Evolutionary conservation across 2,888 invertebrate species (phyloP), one percentile per base, ranked within the genome.

Genomic region (Drepana falcataria): DNA sequence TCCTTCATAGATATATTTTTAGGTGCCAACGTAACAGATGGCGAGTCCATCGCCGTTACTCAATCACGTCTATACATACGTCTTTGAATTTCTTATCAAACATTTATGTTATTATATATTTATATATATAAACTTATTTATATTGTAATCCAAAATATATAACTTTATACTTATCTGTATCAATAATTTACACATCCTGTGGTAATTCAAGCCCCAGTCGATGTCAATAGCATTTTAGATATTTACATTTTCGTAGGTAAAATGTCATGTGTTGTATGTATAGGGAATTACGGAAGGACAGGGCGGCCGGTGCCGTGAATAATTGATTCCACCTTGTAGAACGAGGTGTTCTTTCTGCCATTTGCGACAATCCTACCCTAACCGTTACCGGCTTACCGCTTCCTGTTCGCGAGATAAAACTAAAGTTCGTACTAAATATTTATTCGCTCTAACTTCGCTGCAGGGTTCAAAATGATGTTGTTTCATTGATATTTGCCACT

Each of bases 281-380:
- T 48, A 47, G 35, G 37, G 48, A 6, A 35, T 40, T 2, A 33
- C 53, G 59, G 51, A 58, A 55, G 55, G 53, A 55, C 55, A 59
- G 56, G 55, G 54, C 58, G 55, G 57, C 21, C 21, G 53, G 56
- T 53, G 53, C 53, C 55, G 59, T 73, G 60, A 69, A 73, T 71
- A 73, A 69, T 69, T 65, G 66, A 73, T 70, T 63, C 59, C 54
- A 53, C 54, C 56, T 61, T 57, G 51, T 60, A 57, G 55, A 66
- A 65, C 54, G 54, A 60, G 58, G 48, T 57, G 52, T 63, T 65
- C 60, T 65, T 60, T 63, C 63, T 63, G 57, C 48, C 53, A 49
- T 54, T 54, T 35, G 53, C 57, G 60, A 65, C 60, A 57, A 59
- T 59, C 51, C 59, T 53, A 59, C 55, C 51, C 60, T 37, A 49